Evolutionary conservation across 2,888 invertebrate species (phyloP).

Genomic region (Latheticus oryzae): DNA sequence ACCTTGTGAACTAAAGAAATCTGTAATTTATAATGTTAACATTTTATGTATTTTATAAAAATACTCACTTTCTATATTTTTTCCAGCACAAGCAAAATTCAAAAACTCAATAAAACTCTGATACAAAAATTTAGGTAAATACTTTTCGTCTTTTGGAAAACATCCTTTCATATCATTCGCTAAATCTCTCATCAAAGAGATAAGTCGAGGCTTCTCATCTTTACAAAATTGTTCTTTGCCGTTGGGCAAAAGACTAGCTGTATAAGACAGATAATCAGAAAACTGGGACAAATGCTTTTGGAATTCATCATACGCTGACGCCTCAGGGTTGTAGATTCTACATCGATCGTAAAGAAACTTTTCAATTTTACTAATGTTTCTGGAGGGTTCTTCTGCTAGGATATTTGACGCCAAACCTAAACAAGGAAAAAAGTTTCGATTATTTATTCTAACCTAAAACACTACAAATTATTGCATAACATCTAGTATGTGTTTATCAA

Average conservation of each 20-base stretch:
- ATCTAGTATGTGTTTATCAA: no score
- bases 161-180: conserved; percentile 2
- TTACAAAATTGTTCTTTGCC: conserved; percentile 17
- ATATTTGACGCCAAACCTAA: no score
- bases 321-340: conserved; percentile 9
- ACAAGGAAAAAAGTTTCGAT: background rate
- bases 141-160: conserved; percentile 8
- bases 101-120: conserved; percentile 6
- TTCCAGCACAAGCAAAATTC: conserved; percentile 10
- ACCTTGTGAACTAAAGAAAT: conserved; percentile 35
- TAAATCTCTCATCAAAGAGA: background rate
- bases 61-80: conserved; percentile 35
- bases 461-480: background rate
- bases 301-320: conserved; percentile 10
- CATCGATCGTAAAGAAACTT: conserved; percentile 18
- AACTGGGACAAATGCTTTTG: conserved; percentile 8
- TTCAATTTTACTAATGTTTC: conserved; percentile 12
- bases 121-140: conserved; percentile 10
- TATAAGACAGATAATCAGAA: conserved; percentile 7
- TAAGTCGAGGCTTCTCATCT: background rate
- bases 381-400: no score
- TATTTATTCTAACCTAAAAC: background rate
- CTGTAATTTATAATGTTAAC: conserved; percentile 31
- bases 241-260: conserved; percentile 15
- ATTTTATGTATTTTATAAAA: no score